Evolutionary conservation across 2,113 vertebrate species (phyloP).

Genomic region (Seriola aureovittata): DNA sequence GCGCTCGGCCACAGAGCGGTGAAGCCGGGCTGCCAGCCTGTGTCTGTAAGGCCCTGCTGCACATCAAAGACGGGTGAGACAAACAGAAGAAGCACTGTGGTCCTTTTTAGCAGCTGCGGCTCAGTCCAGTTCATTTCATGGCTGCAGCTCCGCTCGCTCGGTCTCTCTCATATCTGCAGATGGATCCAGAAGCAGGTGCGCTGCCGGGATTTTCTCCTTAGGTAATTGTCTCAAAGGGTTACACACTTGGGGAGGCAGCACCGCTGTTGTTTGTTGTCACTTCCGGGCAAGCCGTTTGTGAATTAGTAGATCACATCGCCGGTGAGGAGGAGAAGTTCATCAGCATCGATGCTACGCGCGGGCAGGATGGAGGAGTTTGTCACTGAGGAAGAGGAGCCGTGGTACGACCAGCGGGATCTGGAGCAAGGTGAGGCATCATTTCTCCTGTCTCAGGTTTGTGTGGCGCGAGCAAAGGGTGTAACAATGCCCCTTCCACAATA

Average conservation of each 20-base stretch:
- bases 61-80: constrained; percentile 9
- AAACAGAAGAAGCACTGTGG: background rate
- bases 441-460: background rate
- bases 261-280: constrained; percentile 61
- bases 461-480: background rate
- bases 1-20: background rate
- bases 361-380: constrained; percentile 95
- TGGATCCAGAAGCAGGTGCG: constrained; percentile 41
- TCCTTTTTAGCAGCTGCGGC: background rate
- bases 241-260: constrained; percentile 3
- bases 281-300: constrained; percentile 68
- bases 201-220: background rate
- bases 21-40: constrained; percentile 4
- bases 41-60: constrained; percentile 3
- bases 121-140: accelerated
- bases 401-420: constrained; percentile 97
- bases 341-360: constrained; percentile 85
- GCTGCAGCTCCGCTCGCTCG: background rate
- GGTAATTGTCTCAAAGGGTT: constrained; percentile 9
- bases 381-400: constrained; percentile 95
- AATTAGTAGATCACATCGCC: constrained; percentile 39
- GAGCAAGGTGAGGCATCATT: constrained; percentile 89
- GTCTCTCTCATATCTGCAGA: background rate
- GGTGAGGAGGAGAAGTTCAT: constrained; percentile 23
- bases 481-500: constrained; percentile 1